A percentile compares a stretch with the other conserved stretches of the same genome.
These are phyloP conservation scores for Koerneria pararmatus DNA, from an alignment of 2,888 invertebrate genomes.

Conservation along the genomic window DNA sequence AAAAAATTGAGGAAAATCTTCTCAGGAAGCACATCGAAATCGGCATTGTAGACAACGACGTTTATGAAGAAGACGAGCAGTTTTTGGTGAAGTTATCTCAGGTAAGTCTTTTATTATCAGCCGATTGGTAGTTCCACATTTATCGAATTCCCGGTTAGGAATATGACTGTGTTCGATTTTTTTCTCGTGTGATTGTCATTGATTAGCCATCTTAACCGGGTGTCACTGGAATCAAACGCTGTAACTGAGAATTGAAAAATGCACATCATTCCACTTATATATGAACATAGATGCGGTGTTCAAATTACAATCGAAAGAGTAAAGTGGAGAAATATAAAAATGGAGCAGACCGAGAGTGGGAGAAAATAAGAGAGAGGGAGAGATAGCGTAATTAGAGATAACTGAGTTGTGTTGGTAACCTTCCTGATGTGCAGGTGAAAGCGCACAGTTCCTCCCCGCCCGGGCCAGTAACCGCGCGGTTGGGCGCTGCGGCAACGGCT, in stretches of 20 bases:
- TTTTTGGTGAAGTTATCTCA: conserved; percentile 78
- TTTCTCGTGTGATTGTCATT: too few relatives aligned
- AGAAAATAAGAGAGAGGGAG: neutral
- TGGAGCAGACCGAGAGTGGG: neutral
- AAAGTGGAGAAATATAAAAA: neutral
- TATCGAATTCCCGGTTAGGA: neutral
- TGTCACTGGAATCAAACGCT: too few relatives aligned
- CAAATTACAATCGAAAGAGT: too few relatives aligned
- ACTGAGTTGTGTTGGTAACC: too few relatives aligned
- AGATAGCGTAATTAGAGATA: too few relatives aligned
- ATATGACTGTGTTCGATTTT: neutral
- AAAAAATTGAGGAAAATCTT: neutral
- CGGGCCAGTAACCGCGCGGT: conserved; percentile 63
- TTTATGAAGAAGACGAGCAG: conserved; percentile 98
- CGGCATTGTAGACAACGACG: conserved; percentile 93
- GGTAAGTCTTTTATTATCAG: too few relatives aligned
- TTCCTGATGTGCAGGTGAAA: too few relatives aligned
- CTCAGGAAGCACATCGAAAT: conserved; percentile 77
- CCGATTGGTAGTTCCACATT: too few relatives aligned
- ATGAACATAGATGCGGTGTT: neutral
- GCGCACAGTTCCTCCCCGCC: conserved; percentile 31
- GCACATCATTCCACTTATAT: neutral
- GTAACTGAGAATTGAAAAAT: neutral
- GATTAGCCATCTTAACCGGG: too few relatives aligned
- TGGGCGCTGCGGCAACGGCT: conserved; percentile 81